phyloP scores from a whole-genome alignment of 1,140 invertebrate species.

The Ceratina japonica region DNA sequence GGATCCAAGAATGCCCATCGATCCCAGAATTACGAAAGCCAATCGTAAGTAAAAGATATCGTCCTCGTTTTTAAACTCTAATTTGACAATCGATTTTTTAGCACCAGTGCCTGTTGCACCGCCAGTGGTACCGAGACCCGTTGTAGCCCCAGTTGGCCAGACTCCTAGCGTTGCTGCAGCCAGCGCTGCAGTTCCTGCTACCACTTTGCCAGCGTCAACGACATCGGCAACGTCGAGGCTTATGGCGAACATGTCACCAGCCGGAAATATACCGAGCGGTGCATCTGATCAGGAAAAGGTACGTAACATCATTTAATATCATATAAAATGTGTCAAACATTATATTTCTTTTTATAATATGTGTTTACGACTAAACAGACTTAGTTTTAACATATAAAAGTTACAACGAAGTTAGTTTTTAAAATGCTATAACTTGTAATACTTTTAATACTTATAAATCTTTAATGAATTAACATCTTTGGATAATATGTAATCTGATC shows the following conservation, averaged over 20 bases:
- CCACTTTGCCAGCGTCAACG: slow-evolving; percentile 62
- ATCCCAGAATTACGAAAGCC: slow-evolving; percentile 83
- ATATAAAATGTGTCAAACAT: not conserved
- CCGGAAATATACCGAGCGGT: slow-evolving; percentile 85
- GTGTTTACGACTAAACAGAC: too few species aligned
- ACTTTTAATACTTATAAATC: too few species aligned
- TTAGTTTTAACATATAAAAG: too few species aligned
- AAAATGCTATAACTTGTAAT: not conserved
- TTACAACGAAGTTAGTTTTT: too few species aligned
- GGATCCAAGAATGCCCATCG: slow-evolving; percentile 81
- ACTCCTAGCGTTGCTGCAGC: slow-evolving; percentile 50
- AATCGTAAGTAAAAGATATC: slow-evolving; percentile 69
- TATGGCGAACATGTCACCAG: slow-evolving; percentile 80
- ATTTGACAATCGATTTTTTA: slow-evolving; percentile 59
- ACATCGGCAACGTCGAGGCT: slow-evolving; percentile 72
- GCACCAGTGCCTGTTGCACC: slow-evolving; percentile 69
- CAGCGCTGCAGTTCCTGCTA: slow-evolving; percentile 61
- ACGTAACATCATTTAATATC: slow-evolving; percentile 34
- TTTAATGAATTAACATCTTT: too few species aligned
- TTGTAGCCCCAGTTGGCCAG: slow-evolving; percentile 68
- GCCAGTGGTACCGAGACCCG: slow-evolving; percentile 72
- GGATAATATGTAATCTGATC: too few species aligned
- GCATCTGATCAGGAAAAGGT: slow-evolving; percentile 95
- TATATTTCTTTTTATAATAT: too few species aligned
- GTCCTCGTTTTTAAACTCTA: not conserved